Evolutionary conservation across 2,113 vertebrate species (phyloP), one percentile per base, ranked within the genome.

Genomic region (Chaenogobius annularis): DNA sequence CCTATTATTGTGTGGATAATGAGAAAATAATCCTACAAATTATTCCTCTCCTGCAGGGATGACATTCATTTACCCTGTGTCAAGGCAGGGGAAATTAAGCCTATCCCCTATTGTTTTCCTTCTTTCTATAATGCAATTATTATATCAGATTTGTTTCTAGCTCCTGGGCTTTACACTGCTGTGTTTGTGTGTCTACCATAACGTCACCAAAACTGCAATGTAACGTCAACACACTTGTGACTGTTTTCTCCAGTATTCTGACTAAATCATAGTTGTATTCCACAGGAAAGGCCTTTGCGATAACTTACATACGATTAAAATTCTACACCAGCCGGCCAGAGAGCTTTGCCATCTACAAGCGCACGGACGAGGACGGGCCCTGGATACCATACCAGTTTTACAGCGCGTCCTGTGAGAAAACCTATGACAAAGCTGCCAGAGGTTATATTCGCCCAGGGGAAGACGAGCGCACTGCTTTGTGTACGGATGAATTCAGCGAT

Each of bases 311-410:
- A 73, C 73, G 96, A 80, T 80, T 98, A 5, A 97, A 97, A 92
- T 98, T 98, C 86, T 95, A 96, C 92, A 96, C 96, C 89, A 98
- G 96, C 35, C 95, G 96, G 0, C 97, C 97, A 0, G 96, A 98
- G 91, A 98, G 96, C 83, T 98, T 98, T 0, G 94, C 95, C 87
- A 95, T 98, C 85, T 97, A 97, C 88, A 96, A 95, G 84, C 95
- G 95, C 66, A 94, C 93, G 3, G 77, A 0, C 0, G 55, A 84
- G 0, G 71, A 20, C 0, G 91, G 92, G 13, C 93, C 95, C 2
- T 98, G 97, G 97, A 76, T 94, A 68, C 95, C 97, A 0, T 98
- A 98, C 89, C 96, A 98, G 87, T 97, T 89, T 90, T 98, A 98
- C 86, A 98, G 97, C 0, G 96, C 93, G 0, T 97, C 97, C 14